Base-by-base conservation (phyloP, 2,113 vertebrate genomes). In the Litocranius walleri region DNA sequence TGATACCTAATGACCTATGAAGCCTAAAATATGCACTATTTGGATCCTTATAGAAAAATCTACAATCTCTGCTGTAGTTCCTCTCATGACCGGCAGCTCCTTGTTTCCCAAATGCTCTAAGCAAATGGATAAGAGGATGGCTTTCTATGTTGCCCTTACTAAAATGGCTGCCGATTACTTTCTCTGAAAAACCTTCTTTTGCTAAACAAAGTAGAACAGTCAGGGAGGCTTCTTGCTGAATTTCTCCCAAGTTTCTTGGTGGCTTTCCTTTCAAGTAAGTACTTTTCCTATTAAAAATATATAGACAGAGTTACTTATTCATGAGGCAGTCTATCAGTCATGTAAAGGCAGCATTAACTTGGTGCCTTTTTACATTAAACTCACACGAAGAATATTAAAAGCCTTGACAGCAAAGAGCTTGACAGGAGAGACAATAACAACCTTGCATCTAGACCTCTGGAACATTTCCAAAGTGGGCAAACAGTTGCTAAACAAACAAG, bases 301-400 rank as follows among this genome's bases (percentile, higher is more conserved):
- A 88, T 45, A 52, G 0, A 54, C 33, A 59, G 71, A 74, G 95
- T 97, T 98, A 94, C 80, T 97, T 96, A 97, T 62, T 91, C 83
- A 89, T 11, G 62, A 78, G 71, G 45, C 83, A 90, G 25, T 78
- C 40, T 67, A 10, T 62, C 95, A 84, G 52, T 92, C 61, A 67
- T 40, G 23, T 52, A 29, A 82, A 97, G 91, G 67, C 80, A 91
- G 57, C 92, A 67, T 61, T 86, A 95, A 96, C 86, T 56, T 91
- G 48, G 91, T 87, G 88, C 11, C 27, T 97, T 94, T 87, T 96
- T 98, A 98, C 94, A 90, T 36, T 45, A 89, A 98, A 77, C 7
- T 57, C 40, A 78, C 54, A 93, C 81, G 10, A 84, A 85, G 88
- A 90, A 67, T 84, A 90, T 77, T 95, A 96, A 98, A 97, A 96